Conservation (phyloP, 2,113 vertebrate species). For the Galemys pyrenaicus region DNA sequence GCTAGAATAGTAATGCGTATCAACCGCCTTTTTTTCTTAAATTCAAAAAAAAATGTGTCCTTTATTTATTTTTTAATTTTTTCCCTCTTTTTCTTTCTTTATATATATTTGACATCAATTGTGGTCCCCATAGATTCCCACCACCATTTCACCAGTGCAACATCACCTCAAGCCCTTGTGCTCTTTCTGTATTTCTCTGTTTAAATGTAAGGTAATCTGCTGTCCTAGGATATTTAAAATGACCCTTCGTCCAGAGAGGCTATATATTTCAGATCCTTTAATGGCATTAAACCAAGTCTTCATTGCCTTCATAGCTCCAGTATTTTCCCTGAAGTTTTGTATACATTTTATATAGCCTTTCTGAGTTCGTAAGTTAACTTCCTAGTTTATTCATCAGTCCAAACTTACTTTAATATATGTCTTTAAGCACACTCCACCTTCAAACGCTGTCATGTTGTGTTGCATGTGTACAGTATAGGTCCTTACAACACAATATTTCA, state of each 20-base stretch:
- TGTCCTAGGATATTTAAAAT: neutral
- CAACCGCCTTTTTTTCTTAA: too few relatives aligned
- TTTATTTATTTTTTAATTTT: too few relatives aligned
- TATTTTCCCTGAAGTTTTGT: neutral
- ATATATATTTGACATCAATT: too few relatives aligned
- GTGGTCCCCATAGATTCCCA: too few relatives aligned
- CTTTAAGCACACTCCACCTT: neutral
- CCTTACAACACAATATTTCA: neutral
- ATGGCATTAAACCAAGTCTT: neutral
- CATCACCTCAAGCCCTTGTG: neutral
- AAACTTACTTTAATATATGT: neutral
- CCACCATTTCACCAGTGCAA: too few relatives aligned
- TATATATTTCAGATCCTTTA: neutral
- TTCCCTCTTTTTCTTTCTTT: too few relatives aligned
- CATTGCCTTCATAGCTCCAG: neutral
- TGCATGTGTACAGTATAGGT: neutral
- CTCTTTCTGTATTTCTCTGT: neutral
- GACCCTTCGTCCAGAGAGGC: neutral
- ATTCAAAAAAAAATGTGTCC: too few relatives aligned
- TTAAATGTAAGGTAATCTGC: neutral
- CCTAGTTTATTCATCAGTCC: neutral
- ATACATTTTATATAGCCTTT: neutral
- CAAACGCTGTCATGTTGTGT: neutral
- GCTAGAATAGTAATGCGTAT: neutral
- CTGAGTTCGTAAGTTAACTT: neutral